These are phyloP conservation scores for Polydrusus pterygomalis DNA, from an alignment of 2,888 invertebrate species.

Conservation along the genomic window DNA sequence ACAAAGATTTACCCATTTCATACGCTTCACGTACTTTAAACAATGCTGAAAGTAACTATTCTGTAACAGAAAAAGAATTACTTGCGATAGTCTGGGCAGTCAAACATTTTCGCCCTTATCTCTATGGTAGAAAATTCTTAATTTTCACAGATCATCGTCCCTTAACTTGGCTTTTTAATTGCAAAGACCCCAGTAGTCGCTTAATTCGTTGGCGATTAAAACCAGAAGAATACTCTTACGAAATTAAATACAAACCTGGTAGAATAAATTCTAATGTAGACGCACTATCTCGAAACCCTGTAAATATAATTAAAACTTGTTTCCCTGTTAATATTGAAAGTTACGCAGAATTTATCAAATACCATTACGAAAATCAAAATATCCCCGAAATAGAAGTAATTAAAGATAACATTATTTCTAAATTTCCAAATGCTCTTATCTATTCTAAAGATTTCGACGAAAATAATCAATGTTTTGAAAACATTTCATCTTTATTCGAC, in stretches of 20 bases:
- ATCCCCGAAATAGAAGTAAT: slow-evolving; percentile 38
- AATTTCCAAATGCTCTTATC: slow-evolving; percentile 43
- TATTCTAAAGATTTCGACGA: slow-evolving; percentile 52
- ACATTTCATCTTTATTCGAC: slow-evolving; percentile 32
- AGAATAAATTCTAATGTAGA: slow-evolving; percentile 31
- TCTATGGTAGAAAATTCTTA: slow-evolving; percentile 42
- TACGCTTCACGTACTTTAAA: slow-evolving; percentile 46
- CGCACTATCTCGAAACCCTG: slow-evolving; percentile 55
- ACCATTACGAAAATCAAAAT: slow-evolving; percentile 42
- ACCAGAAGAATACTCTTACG: slow-evolving; percentile 61
- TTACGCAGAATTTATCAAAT: slow-evolving; percentile 47
- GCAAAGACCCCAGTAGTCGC: slow-evolving; percentile 64
- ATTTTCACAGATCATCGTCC: slow-evolving; percentile 67
- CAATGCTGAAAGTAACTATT: slow-evolving; percentile 58
- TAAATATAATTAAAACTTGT: slow-evolving; percentile 29
- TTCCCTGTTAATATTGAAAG: slow-evolving; percentile 18
- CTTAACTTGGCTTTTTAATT: slow-evolving; percentile 65
- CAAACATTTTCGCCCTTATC: slow-evolving; percentile 60
- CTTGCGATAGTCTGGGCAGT: slow-evolving; percentile 61
- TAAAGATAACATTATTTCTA: slow-evolving; percentile 46
- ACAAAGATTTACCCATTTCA: slow-evolving; percentile 47
- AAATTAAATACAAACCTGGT: slow-evolving; percentile 44
- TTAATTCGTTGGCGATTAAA: slow-evolving; percentile 67
- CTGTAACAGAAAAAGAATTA: slow-evolving; percentile 61
- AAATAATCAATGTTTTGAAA: slow-evolving; percentile 45